Percentiles rank a stretch among this genome's conserved stretches.
phyloP scores from a whole-genome alignment of 2,797 vertebrate genomes.

The Syngnathus acus region DNA sequence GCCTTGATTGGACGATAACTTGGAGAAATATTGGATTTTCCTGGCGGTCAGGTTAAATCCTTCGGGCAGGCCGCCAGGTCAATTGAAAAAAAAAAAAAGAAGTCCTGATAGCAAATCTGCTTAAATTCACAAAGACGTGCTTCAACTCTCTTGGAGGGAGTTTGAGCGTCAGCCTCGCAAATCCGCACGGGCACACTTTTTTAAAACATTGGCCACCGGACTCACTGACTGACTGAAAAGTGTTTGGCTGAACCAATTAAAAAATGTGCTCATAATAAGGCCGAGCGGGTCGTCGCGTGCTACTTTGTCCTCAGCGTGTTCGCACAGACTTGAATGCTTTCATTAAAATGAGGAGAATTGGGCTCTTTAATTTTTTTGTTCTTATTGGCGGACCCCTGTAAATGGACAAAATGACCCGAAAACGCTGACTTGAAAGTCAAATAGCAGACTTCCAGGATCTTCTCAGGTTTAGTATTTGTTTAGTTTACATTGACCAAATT shows the following conservation, averaged over 20 bases:
- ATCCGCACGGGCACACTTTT: not conserved
- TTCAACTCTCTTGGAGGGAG: conserved; percentile 49
- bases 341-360: not conserved
- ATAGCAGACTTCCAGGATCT: no score
- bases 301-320: conserved; percentile 3
- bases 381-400: not conserved
- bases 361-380: not conserved
- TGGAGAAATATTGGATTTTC: conserved; percentile 63
- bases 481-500: not conserved
- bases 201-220: not conserved
- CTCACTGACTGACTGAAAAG: not conserved
- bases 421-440: no score
- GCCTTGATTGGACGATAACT: conserved; percentile 64
- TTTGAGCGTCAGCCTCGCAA: not conserved
- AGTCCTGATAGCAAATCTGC: conserved; percentile 56
- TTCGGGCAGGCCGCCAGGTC: conserved; percentile 56
- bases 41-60: conserved; percentile 56
- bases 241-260: not conserved
- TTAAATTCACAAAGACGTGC: conserved; percentile 60
- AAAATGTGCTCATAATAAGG: not conserved
- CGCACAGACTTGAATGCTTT: not conserved
- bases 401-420: no score
- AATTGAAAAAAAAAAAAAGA: conserved; percentile 29
- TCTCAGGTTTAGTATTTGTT: no score
- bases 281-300: not conserved